phyloP scores from a whole-genome alignment of 2,113 vertebrate species.

The Odontesthes bonariensis region DNA sequence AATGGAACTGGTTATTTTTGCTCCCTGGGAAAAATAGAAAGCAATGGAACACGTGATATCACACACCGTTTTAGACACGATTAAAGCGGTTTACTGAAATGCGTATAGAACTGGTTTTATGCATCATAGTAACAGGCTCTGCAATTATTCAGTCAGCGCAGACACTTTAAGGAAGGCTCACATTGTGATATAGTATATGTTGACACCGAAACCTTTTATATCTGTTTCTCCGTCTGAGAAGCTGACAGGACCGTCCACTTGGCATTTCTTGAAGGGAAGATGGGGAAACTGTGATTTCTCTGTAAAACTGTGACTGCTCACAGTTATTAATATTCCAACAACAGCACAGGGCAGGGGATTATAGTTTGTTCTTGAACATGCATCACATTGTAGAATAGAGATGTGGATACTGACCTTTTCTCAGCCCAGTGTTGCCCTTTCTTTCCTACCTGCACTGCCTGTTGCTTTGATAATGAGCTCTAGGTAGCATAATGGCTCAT shows the following conservation, averaged over 20 bases:
- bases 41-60: too few relatives aligned
- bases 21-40: too few relatives aligned
- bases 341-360: conserved; percentile 28
- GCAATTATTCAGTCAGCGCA: conserved; percentile 1
- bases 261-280: conserved; percentile 12
- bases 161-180: not conserved
- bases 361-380: conserved; percentile 66
- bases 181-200: not conserved
- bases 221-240: conserved; percentile 18
- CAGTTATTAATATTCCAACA: conserved; percentile 59
- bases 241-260: conserved; percentile 27
- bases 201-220: conserved; percentile 26
- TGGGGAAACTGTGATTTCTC: conserved; percentile 36
- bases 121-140: too few relatives aligned
- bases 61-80: too few relatives aligned
- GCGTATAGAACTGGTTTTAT: not conserved
- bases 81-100: conserved; percentile 2
- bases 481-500: conserved; percentile 34
- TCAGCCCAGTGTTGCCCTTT: conserved; percentile 48
- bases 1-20: too few relatives aligned
- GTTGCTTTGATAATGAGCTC: conserved; percentile 64
- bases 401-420: conserved; percentile 65
- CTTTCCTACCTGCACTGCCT: conserved; percentile 33
- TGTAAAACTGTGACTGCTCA: conserved; percentile 15
- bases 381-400: conserved; percentile 62